A percentile compares a stretch with the other conserved stretches of the same genome.
Evolutionary conservation across 1,140 invertebrate genomes (phyloP).

Genomic region (Trachymyrmex cornetzi): DNA sequence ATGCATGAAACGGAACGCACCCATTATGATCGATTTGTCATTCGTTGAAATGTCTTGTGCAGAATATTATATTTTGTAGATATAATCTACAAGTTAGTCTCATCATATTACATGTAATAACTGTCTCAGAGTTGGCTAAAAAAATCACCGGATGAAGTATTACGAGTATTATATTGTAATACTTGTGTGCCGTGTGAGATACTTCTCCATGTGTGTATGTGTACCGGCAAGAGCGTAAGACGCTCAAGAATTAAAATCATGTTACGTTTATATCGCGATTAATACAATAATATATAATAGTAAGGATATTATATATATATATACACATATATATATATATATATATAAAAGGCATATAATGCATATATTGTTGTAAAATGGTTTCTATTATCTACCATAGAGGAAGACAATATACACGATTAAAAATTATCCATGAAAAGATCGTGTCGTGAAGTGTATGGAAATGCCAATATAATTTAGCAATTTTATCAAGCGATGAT

Average conservation of each 20-base stretch:
- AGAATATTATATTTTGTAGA: constrained; percentile 55
- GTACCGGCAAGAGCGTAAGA: constrained; percentile 71
- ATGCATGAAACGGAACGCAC: no score
- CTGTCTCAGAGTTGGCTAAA: constrained; percentile 75
- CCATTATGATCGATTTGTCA: constrained; percentile 3
- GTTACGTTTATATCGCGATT: constrained; percentile 69
- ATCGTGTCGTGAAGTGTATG: constrained; percentile 51
- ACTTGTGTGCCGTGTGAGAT: constrained; percentile 66
- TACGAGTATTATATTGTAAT: constrained; percentile 72
- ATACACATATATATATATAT: no score
- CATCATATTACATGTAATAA: constrained; percentile 52
- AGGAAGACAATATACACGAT: constrained; percentile 41
- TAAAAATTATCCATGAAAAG: constrained; percentile 35
- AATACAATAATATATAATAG: constrained; percentile 40
- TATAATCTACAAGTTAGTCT: constrained; percentile 12
- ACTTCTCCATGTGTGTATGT: constrained; percentile 42
- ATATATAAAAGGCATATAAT: constrained; percentile 47
- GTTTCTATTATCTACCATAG: constrained; percentile 41
- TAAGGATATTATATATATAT: not conserved
- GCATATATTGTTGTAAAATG: constrained; percentile 54
- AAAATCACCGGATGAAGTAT: constrained; percentile 71
- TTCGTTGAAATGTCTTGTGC: constrained; percentile 45
- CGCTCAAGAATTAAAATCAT: constrained; percentile 78
- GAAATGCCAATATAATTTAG: constrained; percentile 56
- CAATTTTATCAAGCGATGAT: constrained; percentile 60